Conservation (phyloP, 1,140 invertebrate species). For the Panagrolaimus sp. region DNA sequence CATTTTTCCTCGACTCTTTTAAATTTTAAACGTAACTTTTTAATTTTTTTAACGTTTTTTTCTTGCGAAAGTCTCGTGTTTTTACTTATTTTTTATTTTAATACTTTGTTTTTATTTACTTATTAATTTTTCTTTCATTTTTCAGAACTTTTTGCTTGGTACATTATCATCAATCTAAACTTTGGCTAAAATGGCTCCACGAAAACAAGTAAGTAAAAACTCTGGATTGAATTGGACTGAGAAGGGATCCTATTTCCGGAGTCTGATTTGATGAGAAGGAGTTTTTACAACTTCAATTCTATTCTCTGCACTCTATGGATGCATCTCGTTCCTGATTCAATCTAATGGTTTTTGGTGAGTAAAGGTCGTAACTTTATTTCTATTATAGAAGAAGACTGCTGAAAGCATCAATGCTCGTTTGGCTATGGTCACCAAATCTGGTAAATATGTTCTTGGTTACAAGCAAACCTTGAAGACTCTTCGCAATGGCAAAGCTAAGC, state of each 20-base stretch:
- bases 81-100: too few species aligned
- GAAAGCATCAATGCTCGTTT: constrained; percentile 97
- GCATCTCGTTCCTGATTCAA: constrained; percentile 7
- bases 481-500: constrained; percentile 92
- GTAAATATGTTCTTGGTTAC: constrained; percentile 96
- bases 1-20: too few species aligned
- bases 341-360: constrained; percentile 1
- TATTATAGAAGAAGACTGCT: constrained; percentile 82
- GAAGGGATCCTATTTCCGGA: constrained; percentile 32
- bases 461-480: constrained; percentile 95
- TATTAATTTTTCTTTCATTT: too few species aligned
- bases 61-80: too few species aligned
- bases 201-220: constrained; percentile 40
- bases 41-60: too few species aligned
- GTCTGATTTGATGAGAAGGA: constrained; percentile 31
- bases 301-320: background rate
- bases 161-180: background rate
- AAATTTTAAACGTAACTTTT: too few species aligned
- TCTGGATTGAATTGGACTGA: constrained; percentile 23
- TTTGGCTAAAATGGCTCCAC: constrained; percentile 38
- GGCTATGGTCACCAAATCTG: constrained; percentile 97
- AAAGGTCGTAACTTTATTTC: background rate
- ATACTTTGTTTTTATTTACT: too few species aligned
- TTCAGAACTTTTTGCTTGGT: too few species aligned
- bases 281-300: background rate